phyloP scores from a whole-genome alignment of 2,797 vertebrate genomes.

The Sebastes hubbsi region DNA sequence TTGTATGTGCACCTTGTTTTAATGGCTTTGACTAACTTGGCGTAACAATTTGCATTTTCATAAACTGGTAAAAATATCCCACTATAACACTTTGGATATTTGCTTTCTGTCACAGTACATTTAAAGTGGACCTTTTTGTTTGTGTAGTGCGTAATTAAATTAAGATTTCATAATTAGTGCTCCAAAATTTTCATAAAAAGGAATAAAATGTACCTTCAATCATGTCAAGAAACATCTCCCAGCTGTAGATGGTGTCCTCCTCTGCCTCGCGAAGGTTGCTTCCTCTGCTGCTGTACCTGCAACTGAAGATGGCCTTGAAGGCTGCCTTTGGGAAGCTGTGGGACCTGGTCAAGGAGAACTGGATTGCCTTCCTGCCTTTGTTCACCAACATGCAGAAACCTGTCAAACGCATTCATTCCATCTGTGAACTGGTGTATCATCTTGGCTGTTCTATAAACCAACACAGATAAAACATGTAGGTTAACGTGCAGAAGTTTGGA shows the following conservation, averaged over 20 bases:
- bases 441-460: neutral
- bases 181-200: neutral
- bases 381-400: no score
- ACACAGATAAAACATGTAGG: no score
- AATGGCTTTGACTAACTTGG: neutral
- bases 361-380: no score
- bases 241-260: neutral
- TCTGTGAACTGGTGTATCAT: neutral
- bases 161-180: neutral
- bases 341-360: no score
- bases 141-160: neutral
- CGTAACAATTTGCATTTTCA: neutral
- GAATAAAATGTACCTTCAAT: neutral
- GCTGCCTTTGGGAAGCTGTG: neutral
- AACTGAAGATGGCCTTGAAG: neutral
- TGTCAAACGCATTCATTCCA: neutral
- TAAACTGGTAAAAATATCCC: no score
- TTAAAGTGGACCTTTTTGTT: neutral
- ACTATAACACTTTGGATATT: no score
- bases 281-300: neutral
- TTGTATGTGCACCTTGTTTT: neutral
- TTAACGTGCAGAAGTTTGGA: no score
- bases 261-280: neutral
- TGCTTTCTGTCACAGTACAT: no score
- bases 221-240: conserved; percentile 1